Evolutionary conservation across 1,140 invertebrate genomes (phyloP), one percentile per base, ranked within the genome.

Genomic region (Aphaenogaster ashmeadi): DNA sequence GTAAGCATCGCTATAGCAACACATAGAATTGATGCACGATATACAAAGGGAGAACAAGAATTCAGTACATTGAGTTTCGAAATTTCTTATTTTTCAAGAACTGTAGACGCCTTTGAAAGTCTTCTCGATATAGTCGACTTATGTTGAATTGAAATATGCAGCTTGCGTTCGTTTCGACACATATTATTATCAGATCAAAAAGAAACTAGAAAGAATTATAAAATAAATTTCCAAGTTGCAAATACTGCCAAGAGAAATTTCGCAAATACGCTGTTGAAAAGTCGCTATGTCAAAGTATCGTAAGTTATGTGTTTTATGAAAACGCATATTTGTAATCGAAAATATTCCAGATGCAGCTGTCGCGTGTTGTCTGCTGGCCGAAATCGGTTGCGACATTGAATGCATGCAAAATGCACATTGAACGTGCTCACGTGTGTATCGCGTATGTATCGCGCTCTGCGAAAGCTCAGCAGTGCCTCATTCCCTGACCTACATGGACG

Each of bases 401-500:
- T 27, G 69, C 69, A 74, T 74, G 41, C 27, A 21, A 58, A 36
- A 84, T 74, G 54, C 41, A 60, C 67, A 9, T 69, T 54, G 47
- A 66, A 74, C 72, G 58, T 69, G 75, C 33, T 71, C 64, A 54
- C 33, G 13, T 9, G 11, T 33, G 4, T 13, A 44, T 52, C 41
- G 18, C 33, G 27, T 11, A 33, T 71, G 18, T 44, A 41, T 78
- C 18, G 64, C 52, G 38, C n/a, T 56, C 80, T 64, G 64, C 64
- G 47, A 74, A 66, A 62, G 47, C 86, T 33, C 58, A 66, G 52
- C 67, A 52, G 50, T 69, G 71, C 62, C 74, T 87, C 78, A 87
- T 89, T 84, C 87, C 69, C 81, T 89, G 89, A 87, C 88, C 87
- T 88, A 89, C 81, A 89, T 88, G 77, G 21, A 71, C 80, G 44